Percentiles rank a stretch among this genome's conserved stretches.
phyloP scores from a whole-genome alignment of 2,797 vertebrate species.

The Phrynocephalus vlangalii region DNA sequence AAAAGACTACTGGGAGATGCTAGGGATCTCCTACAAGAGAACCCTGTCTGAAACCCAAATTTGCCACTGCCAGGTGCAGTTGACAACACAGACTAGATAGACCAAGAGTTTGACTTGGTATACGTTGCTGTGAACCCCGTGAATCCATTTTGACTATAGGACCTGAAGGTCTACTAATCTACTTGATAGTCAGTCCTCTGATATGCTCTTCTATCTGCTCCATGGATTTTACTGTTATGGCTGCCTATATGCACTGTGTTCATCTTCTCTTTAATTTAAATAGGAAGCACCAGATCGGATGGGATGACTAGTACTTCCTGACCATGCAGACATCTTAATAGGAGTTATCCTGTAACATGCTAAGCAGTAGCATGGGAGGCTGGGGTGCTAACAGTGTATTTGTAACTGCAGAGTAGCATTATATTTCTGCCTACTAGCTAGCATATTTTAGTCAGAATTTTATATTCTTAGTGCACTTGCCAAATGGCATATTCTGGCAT shows the following conservation, averaged over 20 bases:
- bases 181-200: background rate
- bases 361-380: background rate
- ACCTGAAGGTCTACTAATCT: background rate
- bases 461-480: background rate
- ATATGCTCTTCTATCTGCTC: too few species aligned
- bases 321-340: constrained; percentile 4
- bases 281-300: background rate
- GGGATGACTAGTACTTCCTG: background rate
- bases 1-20: too few species aligned
- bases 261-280: too few species aligned
- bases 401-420: too few species aligned
- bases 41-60: too few species aligned
- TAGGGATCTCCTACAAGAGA: too few species aligned
- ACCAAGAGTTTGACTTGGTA: too few species aligned
- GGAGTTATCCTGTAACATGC: background rate
- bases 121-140: background rate
- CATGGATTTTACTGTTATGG: background rate
- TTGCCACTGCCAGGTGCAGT: too few species aligned
- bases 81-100: too few species aligned
- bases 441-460: background rate
- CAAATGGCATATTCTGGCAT: background rate
- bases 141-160: too few species aligned
- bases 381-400: background rate
- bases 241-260: background rate
- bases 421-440: background rate